Evolutionary conservation across 2,888 invertebrate genomes (phyloP), one percentile per base, ranked within the genome.

Genomic region (Drosophila buzzatii): DNA sequence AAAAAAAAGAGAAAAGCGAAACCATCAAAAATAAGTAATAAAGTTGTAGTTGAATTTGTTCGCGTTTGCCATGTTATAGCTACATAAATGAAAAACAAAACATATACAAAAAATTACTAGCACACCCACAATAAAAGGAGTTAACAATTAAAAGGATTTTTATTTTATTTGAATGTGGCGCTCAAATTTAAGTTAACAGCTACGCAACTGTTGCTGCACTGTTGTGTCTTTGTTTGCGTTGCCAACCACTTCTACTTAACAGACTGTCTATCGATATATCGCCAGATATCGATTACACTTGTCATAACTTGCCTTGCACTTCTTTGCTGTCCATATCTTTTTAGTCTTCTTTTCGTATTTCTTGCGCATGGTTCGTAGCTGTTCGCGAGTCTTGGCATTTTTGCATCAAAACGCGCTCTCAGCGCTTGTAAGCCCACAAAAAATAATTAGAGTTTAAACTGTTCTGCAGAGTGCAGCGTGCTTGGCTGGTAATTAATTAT

Each of bases 31-130:
- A 42, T 16, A 44, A 16, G 10, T 27, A 55, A 55, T 7, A 20
- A 55, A 58, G 45, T 39, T 72, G 85, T 85, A 85, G 85, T 82
- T 80, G 69, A 82, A 87, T 79, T 87, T 82, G 73, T 87, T 83
- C 76, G 71, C 76, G 76, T 79, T 73, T 64, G 68, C 61, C 73
- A 70, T 73, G 79, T 79, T 79, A 76, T 76, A 81, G 79, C 74
- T 79, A 74, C 73, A 81, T 70, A 83, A 70, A 73, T 8, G 71
- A 71, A 71, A 70, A 20, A 44, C 59, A 66, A 74, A 71, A 79
- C 37, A 67, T 67, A 69, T 60, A 56, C 52, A 73, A 23, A 81
- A 67, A 52, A 52, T 71, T 75, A 64, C 42, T 72, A 86, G 87
- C 81, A 86, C 84, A 75, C 73, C 61, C 64, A 70, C 59, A 70